Base-by-base conservation (phyloP, 2,113 vertebrate genomes). In the Fulica atra region DNA sequence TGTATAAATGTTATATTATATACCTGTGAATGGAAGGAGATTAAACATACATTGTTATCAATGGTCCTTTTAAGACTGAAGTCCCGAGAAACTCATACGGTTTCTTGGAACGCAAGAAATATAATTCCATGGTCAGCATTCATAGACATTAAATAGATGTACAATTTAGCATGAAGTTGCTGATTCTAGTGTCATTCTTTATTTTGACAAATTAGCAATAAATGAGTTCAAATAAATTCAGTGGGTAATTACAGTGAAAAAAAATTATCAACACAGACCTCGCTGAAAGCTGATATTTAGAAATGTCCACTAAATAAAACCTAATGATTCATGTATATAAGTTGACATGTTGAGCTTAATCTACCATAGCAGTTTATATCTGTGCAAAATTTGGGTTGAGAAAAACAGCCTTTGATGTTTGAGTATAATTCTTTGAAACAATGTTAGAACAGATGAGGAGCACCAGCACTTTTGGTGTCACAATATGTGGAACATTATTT, bases 151-250 rank as follows among this genome's bases (percentile, higher is more conserved):
- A 97, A 94, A 73, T 31, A 81, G 50, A 85, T 72, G 31, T 44
- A 89, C 71, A 90, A 66, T 95, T 97, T 88, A 95, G 68, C 73
- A 69, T 88, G 54, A 95, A 95, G 88, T 59, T 93, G 38, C 84
- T 80, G 71, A 74, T 81, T 93, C 76, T 80, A 90, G 29, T 82
- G 44, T 68, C 38, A 80, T 91, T 86, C 42, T 93, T 95, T 95
- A 93, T 97, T 97, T 96, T 96, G 88, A 83, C 73, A 66, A 78
- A 74, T 81, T 88, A 92, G 42, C 71, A 90, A 57, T 77, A 86
- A 83, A 65, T 76, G 15, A 79, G 40, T 88, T 95, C 54, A 64
- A 92, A 87, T 86, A 92, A 92, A 95, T 94, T 88, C 48, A 71
- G 38, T 17, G 69, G n/a, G 13, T 84, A 92, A 80, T 83, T 84